Evolutionary conservation across 2,113 vertebrate genomes (phyloP).

Genomic region (Pseudopipra pipra): DNA sequence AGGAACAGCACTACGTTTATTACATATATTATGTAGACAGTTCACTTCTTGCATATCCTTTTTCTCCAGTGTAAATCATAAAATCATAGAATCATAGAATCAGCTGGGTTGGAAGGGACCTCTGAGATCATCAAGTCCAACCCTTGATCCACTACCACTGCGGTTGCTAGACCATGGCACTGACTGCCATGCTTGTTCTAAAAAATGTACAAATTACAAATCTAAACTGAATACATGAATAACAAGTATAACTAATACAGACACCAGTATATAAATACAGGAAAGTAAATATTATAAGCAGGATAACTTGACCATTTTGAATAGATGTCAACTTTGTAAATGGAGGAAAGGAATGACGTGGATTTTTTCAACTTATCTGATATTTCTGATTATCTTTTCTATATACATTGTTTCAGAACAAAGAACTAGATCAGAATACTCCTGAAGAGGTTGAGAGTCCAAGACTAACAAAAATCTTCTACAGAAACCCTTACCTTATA

Average conservation of each 20-base stretch:
- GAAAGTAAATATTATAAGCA: background rate
- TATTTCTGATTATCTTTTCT: background rate
- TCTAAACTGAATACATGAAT: background rate
- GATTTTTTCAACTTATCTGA: background rate
- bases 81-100: too few relatives aligned
- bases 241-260: background rate
- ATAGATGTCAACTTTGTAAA: background rate
- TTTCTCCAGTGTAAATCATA: background rate
- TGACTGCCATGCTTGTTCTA: background rate
- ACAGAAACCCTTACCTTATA: background rate
- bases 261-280: background rate
- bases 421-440: background rate
- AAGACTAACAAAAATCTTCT: background rate
- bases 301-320: background rate
- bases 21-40: background rate
- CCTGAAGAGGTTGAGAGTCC: background rate
- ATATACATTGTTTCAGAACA: background rate
- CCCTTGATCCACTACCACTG: too few relatives aligned
- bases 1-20: background rate
- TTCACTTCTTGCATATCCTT: background rate
- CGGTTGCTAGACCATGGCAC: too few relatives aligned
- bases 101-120: too few relatives aligned
- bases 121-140: too few relatives aligned
- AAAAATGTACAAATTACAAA: background rate
- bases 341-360: background rate